Percentiles rank a stretch among this genome's conserved stretches.
Conservation (phyloP, 2,797 vertebrate genomes). For the Crenuchus spilurus region DNA sequence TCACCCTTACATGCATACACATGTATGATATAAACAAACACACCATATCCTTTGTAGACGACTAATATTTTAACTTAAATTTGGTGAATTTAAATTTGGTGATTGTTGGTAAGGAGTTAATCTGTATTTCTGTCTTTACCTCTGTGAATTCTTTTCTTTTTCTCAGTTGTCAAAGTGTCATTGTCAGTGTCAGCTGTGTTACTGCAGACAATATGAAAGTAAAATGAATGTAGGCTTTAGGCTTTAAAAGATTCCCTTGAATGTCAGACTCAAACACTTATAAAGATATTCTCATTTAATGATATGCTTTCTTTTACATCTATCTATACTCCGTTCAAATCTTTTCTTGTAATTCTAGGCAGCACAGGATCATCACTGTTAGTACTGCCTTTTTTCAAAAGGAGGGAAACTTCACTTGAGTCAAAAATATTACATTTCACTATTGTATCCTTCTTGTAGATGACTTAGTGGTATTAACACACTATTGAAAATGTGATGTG, state of each 20-base stretch:
- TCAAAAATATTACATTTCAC: too few relatives aligned
- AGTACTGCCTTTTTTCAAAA: not conserved
- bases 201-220: slow-evolving; percentile 1
- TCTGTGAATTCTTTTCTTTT: slow-evolving; percentile 3
- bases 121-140: not conserved
- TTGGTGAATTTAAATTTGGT: too few relatives aligned
- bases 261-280: not conserved
- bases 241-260: too few relatives aligned
- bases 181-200: slow-evolving; percentile 15
- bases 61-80: too few relatives aligned
- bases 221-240: slow-evolving; percentile 13
- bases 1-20: too few relatives aligned
- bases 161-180: too few relatives aligned
- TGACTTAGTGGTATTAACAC: not conserved
- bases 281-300: not conserved
- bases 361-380: not conserved
- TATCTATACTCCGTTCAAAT: not conserved
- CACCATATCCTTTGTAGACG: too few relatives aligned
- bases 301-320: not conserved
- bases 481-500: not conserved
- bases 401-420: not conserved
- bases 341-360: slow-evolving; percentile 17
- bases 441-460: not conserved
- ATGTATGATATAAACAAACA: too few relatives aligned
- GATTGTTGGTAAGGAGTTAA: too few relatives aligned